Evolutionary conservation across 2,113 vertebrate genomes (phyloP), one percentile per base, ranked within the genome.

Genomic region (Stictonetta naevosa): DNA sequence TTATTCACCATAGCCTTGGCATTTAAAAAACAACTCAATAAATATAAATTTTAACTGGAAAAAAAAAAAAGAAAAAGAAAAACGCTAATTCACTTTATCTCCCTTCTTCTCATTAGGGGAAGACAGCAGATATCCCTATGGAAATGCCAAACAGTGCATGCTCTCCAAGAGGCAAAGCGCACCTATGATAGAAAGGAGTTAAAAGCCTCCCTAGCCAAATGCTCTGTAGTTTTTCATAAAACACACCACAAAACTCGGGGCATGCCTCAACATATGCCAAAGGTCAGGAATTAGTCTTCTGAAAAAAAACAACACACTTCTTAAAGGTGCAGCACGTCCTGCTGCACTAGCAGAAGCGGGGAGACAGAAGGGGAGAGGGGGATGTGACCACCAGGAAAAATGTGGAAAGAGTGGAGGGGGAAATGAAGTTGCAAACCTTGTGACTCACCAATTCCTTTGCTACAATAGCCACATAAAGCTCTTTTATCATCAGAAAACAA

Each of bases 191-290:
- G 69, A 92, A 88, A 94, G 53, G 83, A 86, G 85, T 93, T 91
- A 75, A 95, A 96, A 93, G 44, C 16, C 69, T 86, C 77, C 80
- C 40, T 22, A 74, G 36, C 77, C 31, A 75, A 94, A 92, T 7
- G 46, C 52, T 58, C 55, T 87, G 86, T 10, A 79, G 63, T 62
- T 92, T 92, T 85, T 71, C 84, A 87, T 66, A 62, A 86, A 66
- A 53, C 64, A 63, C 53, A 69, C 48, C 74, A 90, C 80, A 91
- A 60, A 92, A 88, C 48, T 59, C 5, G 46, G 55, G 92, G 78
- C 95, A 93, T 91, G 96, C 83, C 93, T 89, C 62, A 50, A 91
- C 93, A 96, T 36, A 87, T 93, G 83, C 93, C 92, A 89, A 69
- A 83, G 88, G 77, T 86, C 38, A 86, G 92, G 86, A 92, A 93